Percentiles rank a stretch among this genome's conserved stretches.
Evolutionary conservation across 2,797 vertebrate species (phyloP).

Genomic region (Staurois parvus): DNA sequence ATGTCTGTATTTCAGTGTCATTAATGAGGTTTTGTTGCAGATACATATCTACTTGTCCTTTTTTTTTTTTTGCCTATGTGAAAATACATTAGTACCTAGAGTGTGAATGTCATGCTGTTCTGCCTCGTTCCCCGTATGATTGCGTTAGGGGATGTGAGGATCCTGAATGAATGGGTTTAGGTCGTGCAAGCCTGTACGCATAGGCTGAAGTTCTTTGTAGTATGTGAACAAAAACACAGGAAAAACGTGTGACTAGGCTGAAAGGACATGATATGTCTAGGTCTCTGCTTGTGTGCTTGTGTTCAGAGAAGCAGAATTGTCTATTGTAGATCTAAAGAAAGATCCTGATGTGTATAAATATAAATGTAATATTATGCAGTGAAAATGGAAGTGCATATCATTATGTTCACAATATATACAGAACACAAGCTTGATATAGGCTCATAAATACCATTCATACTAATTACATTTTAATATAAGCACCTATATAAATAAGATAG

Average conservation of each 20-base stretch:
- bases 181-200: slow-evolving; percentile 7
- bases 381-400: slow-evolving; percentile 21
- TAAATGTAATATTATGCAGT: slow-evolving; percentile 19
- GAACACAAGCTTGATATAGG: neutral
- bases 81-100: neutral
- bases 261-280: slow-evolving; percentile 33
- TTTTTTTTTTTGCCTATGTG: neutral
- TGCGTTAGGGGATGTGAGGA: neutral
- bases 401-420: neutral
- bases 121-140: neutral
- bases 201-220: slow-evolving; percentile 17
- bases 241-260: slow-evolving; percentile 1
- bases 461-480: too few relatives aligned
- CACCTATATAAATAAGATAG: neutral
- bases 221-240: slow-evolving; percentile 22
- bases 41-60: too few relatives aligned
- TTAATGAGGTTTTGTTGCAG: neutral
- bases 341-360: slow-evolving; percentile 23
- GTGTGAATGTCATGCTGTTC: neutral
- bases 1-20: slow-evolving; percentile 7
- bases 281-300: neutral
- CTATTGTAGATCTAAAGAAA: slow-evolving; percentile 21
- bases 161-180: slow-evolving; percentile 4
- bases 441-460: neutral
- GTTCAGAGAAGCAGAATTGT: slow-evolving; percentile 26